Evolutionary conservation across 2,113 vertebrate genomes (phyloP).

Genomic region (Strigops habroptila): DNA sequence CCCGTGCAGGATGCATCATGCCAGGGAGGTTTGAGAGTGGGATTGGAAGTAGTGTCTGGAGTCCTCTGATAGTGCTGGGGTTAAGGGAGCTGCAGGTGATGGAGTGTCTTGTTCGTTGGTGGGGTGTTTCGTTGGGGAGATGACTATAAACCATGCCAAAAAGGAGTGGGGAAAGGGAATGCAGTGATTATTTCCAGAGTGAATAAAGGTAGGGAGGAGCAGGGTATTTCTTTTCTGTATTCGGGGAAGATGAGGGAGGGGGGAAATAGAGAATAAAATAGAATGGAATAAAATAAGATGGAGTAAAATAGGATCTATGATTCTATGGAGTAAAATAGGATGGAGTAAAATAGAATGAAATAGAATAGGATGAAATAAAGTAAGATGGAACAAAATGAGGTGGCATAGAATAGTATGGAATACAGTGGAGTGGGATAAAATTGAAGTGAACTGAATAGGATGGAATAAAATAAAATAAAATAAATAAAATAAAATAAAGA

Average conservation of each 20-base stretch:
- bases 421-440: neutral
- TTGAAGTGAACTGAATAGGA: no score
- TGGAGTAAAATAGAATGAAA: neutral
- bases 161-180: neutral
- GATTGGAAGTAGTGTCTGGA: neutral
- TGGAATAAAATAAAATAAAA: neutral
- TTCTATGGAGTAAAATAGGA: neutral
- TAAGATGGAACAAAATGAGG: neutral
- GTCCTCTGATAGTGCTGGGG: fast-evolving
- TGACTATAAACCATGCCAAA: neutral
- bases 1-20: fast-evolving
- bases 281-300: neutral
- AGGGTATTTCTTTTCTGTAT: neutral
- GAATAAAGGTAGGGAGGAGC: neutral
- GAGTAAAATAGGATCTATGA: neutral
- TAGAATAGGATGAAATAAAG: no score
- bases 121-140: neutral
- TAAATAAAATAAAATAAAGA: no score
- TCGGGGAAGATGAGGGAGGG: neutral
- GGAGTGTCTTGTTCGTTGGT: fast-evolving
- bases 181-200: neutral
- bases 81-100: neutral
- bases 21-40: neutral
- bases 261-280: fast-evolving
- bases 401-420: neutral